A percentile compares a stretch with the other conserved stretches of the same genome.
phyloP scores from a whole-genome alignment of 2,797 vertebrate genomes.

The Hippopotamyrus pictus region DNA sequence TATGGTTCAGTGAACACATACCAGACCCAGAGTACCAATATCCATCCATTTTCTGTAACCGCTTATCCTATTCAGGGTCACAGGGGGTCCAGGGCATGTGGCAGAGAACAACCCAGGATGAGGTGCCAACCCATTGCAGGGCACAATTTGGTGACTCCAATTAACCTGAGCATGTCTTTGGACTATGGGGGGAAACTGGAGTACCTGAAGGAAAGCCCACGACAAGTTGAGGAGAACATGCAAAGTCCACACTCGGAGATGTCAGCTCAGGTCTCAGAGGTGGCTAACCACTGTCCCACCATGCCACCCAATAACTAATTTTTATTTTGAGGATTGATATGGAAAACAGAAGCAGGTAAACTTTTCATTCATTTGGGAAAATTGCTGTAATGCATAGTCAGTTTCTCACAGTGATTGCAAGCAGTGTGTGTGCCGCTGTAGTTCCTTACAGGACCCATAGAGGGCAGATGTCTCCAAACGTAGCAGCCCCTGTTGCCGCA shows the following conservation, averaged over 20 bases:
- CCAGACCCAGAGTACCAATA: neutral
- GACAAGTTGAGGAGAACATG: neutral
- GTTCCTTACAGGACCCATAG: conserved; percentile 41
- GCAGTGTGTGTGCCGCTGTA: conserved; percentile 22
- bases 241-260: neutral
- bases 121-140: neutral
- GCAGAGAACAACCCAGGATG: neutral
- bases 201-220: neutral
- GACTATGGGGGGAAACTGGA: neutral
- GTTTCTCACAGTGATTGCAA: neutral
- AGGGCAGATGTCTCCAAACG: conserved; percentile 50
- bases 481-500: conserved; percentile 28
- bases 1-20: neutral
- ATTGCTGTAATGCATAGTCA: neutral
- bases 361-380: neutral
- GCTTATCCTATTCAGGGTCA: neutral
- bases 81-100: neutral
- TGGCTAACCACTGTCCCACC: neutral
- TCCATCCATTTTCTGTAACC: neutral
- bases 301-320: neutral
- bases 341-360: neutral
- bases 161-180: neutral
- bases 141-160: neutral
- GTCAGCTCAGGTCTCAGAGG: neutral
- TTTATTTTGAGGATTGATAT: neutral